A percentile compares a stretch with the other conserved stretches of the same genome.
These are phyloP conservation scores for Stichopus horrens DNA, from an alignment of 53 echinoderm and acorn worm genomes.

Conservation along the genomic window DNA sequence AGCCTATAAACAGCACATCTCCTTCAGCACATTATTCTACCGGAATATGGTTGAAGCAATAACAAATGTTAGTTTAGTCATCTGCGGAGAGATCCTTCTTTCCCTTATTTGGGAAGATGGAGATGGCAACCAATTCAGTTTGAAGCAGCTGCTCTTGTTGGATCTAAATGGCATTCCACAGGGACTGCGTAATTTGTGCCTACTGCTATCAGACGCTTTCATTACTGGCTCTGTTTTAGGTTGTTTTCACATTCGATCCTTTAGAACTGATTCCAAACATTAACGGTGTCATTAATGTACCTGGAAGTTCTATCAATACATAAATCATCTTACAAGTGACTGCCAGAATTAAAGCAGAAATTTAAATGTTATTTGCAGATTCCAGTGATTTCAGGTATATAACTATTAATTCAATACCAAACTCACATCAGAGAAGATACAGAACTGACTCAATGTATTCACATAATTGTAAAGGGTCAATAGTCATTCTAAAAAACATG, in stretches of 20 bases:
- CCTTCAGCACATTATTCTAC: constrained; percentile 9
- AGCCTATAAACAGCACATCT: constrained; percentile 11
- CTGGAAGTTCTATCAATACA: too few relatives aligned
- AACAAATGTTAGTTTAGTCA: constrained; percentile 36
- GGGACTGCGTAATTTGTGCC: not conserved
- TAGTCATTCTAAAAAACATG: too few relatives aligned
- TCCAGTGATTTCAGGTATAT: too few relatives aligned
- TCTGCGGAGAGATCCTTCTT: constrained; percentile 1
- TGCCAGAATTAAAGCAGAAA: too few relatives aligned
- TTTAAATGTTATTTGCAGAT: too few relatives aligned
- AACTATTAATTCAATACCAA: too few relatives aligned
- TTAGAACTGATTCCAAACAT: not conserved
- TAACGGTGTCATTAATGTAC: not conserved
- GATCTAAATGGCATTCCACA: not conserved
- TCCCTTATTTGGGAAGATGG: not conserved
- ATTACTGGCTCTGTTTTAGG: not conserved
- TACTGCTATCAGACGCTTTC: not conserved
- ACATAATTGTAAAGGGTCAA: too few relatives aligned
- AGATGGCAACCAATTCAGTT: not conserved
- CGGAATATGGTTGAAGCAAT: constrained; percentile 13
- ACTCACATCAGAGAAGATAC: too few relatives aligned
- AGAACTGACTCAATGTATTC: too few relatives aligned
- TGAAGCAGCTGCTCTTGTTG: not conserved
- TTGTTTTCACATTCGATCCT: not conserved
- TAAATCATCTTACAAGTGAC: too few relatives aligned